A percentile compares a stretch with the other conserved stretches of the same genome.
phyloP scores from a whole-genome alignment of 64 coral and sea anemone species.

The Montipora capricornis region DNA sequence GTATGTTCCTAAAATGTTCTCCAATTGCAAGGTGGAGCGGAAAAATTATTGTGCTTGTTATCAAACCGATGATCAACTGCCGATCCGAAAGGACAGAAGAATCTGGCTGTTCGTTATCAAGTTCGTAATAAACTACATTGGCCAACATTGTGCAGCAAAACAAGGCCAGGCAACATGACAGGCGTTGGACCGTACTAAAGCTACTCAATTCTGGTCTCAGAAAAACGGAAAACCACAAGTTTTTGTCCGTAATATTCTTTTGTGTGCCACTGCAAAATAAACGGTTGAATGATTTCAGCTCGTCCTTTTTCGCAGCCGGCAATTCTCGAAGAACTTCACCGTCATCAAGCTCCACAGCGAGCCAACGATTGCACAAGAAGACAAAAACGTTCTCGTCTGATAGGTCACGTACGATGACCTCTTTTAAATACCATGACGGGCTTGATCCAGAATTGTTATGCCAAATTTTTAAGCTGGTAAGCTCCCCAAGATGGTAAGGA shows the following conservation, averaged over 20 bases:
- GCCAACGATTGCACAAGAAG: constrained; percentile 85
- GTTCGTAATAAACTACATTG: constrained; percentile 67
- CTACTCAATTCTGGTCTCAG: constrained; percentile 56
- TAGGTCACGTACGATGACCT: constrained; percentile 76
- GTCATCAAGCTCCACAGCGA: constrained; percentile 83
- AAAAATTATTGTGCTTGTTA: constrained; percentile 77
- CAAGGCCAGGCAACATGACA: constrained; percentile 81
- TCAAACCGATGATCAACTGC: constrained; percentile 52
- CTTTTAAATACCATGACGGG: constrained; percentile 84
- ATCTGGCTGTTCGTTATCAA: constrained; percentile 29
- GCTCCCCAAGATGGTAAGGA: constrained; percentile 73
- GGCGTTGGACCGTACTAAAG: constrained; percentile 82
- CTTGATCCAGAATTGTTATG: constrained; percentile 82
- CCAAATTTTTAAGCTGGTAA: constrained; percentile 70
- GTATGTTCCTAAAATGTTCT: constrained; percentile 67
- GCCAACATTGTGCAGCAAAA: constrained; percentile 71
- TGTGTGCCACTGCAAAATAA: constrained; percentile 62
- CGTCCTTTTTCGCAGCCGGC: constrained; percentile 40
- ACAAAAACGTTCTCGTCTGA: constrained; percentile 62
- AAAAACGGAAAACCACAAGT: constrained; percentile 90
- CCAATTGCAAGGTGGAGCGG: constrained; percentile 72
- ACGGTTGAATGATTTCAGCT: constrained; percentile 64
- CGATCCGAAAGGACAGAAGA: constrained; percentile 1
- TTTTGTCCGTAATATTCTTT: constrained; percentile 62
- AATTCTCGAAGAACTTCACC: constrained; percentile 73